These are phyloP conservation scores for Narcine bancroftii DNA, from an alignment of 2,113 vertebrate species.

Conservation along the genomic window DNA sequence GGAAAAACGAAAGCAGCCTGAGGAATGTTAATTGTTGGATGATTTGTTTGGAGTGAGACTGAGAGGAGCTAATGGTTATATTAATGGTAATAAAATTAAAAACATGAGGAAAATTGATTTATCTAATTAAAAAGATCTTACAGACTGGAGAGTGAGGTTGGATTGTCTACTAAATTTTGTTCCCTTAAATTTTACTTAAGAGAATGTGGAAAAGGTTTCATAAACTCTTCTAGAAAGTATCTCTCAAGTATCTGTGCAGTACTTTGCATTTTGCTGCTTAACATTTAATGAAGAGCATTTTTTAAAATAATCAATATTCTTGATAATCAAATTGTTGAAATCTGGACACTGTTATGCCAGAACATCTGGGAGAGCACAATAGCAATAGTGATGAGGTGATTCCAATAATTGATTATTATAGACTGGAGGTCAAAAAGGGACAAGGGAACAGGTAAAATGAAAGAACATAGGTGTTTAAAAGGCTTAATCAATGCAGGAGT, in stretches of 20 bases:
- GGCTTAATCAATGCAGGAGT: neutral
- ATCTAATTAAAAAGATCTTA: neutral
- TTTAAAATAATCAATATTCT: neutral
- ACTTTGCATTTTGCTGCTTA: neutral
- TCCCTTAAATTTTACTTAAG: neutral
- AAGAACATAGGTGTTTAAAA: neutral
- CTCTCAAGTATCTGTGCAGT: neutral
- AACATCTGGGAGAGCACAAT: neutral
- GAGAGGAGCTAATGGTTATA: neutral
- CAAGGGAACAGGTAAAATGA: neutral
- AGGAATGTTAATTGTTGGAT: neutral
- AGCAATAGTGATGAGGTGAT: neutral
- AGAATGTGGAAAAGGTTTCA: neutral
- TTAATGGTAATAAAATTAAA: neutral
- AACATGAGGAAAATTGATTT: neutral
- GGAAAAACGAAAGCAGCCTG: neutral
- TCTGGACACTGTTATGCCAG: neutral
- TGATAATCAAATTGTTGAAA: neutral
- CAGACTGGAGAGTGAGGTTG: neutral
- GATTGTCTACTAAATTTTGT: neutral
- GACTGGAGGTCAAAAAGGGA: neutral
- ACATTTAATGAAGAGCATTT: neutral
- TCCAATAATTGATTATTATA: neutral
- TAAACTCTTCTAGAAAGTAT: neutral
- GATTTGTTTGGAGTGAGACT: neutral